phyloP scores from a whole-genome alignment of 2,113 vertebrate genomes.

The Neodontobutis hainanensis region DNA sequence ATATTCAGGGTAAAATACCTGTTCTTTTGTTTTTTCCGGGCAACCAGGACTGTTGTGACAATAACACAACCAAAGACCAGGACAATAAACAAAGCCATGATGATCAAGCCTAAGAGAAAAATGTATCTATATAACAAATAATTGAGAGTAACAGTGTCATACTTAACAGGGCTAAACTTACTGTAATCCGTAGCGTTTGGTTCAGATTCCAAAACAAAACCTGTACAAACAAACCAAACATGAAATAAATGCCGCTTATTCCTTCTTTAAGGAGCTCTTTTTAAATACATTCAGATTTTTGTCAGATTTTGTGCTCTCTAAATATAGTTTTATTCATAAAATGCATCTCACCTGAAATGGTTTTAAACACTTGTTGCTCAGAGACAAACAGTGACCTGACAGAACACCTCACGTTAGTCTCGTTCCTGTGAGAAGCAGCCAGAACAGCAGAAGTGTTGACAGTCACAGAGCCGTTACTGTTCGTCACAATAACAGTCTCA shows the following conservation, averaged over 20 bases:
- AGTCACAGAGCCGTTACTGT: conserved; percentile 42
- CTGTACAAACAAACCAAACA: too few relatives aligned
- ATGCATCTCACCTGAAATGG: neutral
- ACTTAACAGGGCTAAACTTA: neutral
- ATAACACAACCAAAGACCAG: neutral
- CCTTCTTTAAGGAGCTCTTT: too few relatives aligned
- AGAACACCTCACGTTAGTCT: neutral
- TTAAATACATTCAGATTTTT: too few relatives aligned
- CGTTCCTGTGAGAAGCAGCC: neutral
- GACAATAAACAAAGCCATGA: neutral
- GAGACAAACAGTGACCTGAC: neutral
- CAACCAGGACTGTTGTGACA: neutral
- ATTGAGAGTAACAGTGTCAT: neutral
- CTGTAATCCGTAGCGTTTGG: neutral
- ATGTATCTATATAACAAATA: neutral
- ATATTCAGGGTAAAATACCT: neutral
- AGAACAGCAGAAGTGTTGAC: conserved; percentile 25
- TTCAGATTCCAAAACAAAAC: too few relatives aligned
- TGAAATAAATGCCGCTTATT: too few relatives aligned
- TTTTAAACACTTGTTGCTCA: neutral
- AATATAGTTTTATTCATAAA: too few relatives aligned
- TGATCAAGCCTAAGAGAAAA: neutral
- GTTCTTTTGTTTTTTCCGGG: neutral
- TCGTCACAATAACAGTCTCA: neutral
- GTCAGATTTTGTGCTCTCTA: too few relatives aligned